Evolutionary conservation across 2,888 invertebrate genomes (phyloP).

Genomic region (Gnatocerus cornutus): DNA sequence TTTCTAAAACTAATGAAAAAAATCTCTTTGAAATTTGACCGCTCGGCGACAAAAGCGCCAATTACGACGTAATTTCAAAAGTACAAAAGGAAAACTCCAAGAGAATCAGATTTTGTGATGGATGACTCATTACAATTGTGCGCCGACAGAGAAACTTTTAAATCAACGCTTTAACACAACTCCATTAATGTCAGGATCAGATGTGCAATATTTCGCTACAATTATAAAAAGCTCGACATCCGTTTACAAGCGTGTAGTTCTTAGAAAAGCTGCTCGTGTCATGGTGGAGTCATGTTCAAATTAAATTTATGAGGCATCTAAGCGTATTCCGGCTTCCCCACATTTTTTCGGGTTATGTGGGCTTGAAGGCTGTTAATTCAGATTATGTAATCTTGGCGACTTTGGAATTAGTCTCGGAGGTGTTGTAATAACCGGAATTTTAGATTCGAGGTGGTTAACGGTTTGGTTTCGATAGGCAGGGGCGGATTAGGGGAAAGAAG

Average conservation of each 20-base stretch:
- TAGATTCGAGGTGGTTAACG: too few relatives aligned
- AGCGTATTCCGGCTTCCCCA: not conserved
- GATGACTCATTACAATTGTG: slow-evolving; percentile 7
- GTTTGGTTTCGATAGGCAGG: too few relatives aligned
- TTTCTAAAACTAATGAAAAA: too few relatives aligned
- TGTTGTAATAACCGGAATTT: too few relatives aligned
- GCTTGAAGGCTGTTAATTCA: too few relatives aligned
- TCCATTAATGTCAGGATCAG: slow-evolving; percentile 40
- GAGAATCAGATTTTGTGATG: slow-evolving; percentile 26
- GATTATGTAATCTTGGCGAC: too few relatives aligned
- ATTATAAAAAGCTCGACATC: slow-evolving; percentile 41
- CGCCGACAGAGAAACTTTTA: slow-evolving; percentile 14
- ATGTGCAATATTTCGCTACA: slow-evolving; percentile 28
- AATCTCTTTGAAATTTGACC: too few relatives aligned
- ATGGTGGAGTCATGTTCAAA: not conserved
- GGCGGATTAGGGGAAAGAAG: too few relatives aligned
- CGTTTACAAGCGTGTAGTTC: slow-evolving; percentile 29
- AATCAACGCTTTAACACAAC: slow-evolving; percentile 13
- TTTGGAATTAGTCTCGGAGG: too few relatives aligned
- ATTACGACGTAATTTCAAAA: not conserved
- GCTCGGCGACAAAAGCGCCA: too few relatives aligned
- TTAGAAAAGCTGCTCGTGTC: slow-evolving; percentile 29
- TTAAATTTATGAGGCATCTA: not conserved
- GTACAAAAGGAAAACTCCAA: slow-evolving; percentile 11
- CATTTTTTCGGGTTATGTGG: too few relatives aligned